These are phyloP conservation scores for Typhlichthys eigenmanni DNA, from an alignment of 2,797 vertebrate species.

Conservation along the genomic window DNA sequence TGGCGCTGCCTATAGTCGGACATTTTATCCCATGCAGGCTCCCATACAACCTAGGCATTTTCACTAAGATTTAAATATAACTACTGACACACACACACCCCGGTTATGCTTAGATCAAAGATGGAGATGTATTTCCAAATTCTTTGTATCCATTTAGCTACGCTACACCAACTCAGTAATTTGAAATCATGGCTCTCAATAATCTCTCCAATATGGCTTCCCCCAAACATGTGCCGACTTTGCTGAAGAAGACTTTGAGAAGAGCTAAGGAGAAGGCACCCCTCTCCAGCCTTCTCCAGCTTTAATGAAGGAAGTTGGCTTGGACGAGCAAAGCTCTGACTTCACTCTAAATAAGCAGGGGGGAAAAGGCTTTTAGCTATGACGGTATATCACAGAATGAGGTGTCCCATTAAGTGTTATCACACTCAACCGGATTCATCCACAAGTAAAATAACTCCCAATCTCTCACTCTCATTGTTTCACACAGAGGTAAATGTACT, in stretches of 20 bases:
- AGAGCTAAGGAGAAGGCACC: slow-evolving; percentile 8
- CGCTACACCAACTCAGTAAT: slow-evolving; percentile 39
- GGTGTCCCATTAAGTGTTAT: slow-evolving; percentile 41
- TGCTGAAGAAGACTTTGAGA: slow-evolving; percentile 20
- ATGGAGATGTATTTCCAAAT: slow-evolving; percentile 34
- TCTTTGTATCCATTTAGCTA: slow-evolving; percentile 47
- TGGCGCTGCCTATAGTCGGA: too few relatives aligned
- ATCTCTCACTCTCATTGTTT: slow-evolving; percentile 18
- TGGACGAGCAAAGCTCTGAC: slow-evolving; percentile 69
- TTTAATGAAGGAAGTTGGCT: slow-evolving; percentile 52
- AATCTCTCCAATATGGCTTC: slow-evolving; percentile 22
- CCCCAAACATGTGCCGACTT: slow-evolving; percentile 14
- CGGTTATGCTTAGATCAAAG: slow-evolving; percentile 50
- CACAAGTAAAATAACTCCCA: slow-evolving; percentile 19
- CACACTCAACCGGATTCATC: slow-evolving; percentile 26
- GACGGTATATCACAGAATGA: slow-evolving; percentile 24
- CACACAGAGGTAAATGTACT: slow-evolving; percentile 6
- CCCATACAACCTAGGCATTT: slow-evolving; percentile 3
- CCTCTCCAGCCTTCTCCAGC: background rate
- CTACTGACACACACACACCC: slow-evolving; percentile 23
- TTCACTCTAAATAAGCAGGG: slow-evolving; percentile 78
- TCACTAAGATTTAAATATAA: slow-evolving; percentile 24
- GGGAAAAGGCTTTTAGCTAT: slow-evolving; percentile 71
- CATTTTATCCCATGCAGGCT: too few relatives aligned
- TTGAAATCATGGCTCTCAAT: slow-evolving; percentile 44